Percentiles rank a stretch among this genome's conserved stretches.
These are phyloP conservation scores for Asteroscopus sphinx DNA, from an alignment of 2,888 invertebrate genomes.

Conservation along the genomic window DNA sequence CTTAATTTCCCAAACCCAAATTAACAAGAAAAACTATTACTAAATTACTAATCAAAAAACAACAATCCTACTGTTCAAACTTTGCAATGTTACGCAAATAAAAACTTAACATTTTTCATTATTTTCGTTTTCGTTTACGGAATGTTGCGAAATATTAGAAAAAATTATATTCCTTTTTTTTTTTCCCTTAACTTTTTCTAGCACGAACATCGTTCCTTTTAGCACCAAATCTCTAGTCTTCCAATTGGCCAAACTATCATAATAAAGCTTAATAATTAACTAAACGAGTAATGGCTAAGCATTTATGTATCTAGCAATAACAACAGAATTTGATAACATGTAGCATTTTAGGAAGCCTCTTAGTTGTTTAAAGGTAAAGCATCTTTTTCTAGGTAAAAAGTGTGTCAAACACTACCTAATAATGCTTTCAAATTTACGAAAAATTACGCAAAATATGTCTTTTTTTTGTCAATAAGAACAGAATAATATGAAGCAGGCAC, in stretches of 20 bases:
- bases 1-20: conserved; percentile 89
- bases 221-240: conserved; percentile 89
- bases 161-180: conserved; percentile 72
- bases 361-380: conserved; percentile 78
- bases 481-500: conserved; percentile 87
- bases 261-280: conserved; percentile 86
- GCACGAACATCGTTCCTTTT: conserved; percentile 83
- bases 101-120: conserved; percentile 84
- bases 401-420: conserved; percentile 79
- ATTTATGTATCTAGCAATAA: conserved; percentile 88
- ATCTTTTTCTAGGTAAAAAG: conserved; percentile 59
- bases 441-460: conserved; percentile 87
- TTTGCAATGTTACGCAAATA: conserved; percentile 86
- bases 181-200: conserved; percentile 67
- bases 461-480: conserved; percentile 77
- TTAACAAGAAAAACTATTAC: conserved; percentile 86
- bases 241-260: conserved; percentile 85
- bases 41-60: conserved; percentile 87
- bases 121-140: conserved; percentile 72
- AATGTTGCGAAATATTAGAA: conserved; percentile 82
- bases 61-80: conserved; percentile 84
- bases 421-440: conserved; percentile 64
- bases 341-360: conserved; percentile 88
- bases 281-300: conserved; percentile 87
- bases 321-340: conserved; percentile 88